Evolutionary conservation across 2,113 vertebrate species (phyloP), one percentile per base, ranked within the genome.

Genomic region (Acrocephalus kingi): DNA sequence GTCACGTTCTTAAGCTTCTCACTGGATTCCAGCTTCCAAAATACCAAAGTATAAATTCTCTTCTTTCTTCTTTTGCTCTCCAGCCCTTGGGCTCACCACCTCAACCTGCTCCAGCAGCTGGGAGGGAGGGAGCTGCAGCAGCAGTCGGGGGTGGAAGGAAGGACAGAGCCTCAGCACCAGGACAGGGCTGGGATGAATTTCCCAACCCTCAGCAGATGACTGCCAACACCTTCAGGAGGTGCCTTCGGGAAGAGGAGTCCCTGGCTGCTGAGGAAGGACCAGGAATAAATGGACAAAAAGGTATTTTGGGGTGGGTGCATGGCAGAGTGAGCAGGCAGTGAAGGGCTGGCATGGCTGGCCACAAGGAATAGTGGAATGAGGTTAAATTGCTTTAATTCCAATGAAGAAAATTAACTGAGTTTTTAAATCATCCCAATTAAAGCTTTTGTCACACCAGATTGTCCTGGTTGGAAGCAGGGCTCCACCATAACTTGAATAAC

Each of bases 21-120:
- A 64, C 85, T 97, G 92, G 92, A 95, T 94, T 96, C 87, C 93
- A 92, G 85, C 83, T 96, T 95, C 87, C 87, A 94, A 93, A 96
- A 90, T 96, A 86, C 93, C 90, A 30, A 93, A 95, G 93, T 61
- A 95, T 71, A 93, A 94, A 96, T 92, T 88, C 81, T 68, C 66
- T 76, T 45, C 73, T 91, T 89, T 87, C 83, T 89, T 73, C 87
- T 79, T 91, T 90, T 73, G 67, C 90, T 95, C 84, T 95, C 84
- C 77, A 94, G 67, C 66, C 79, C 72, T 61, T 62, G 2, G 4
- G 55, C 92, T 97, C 55, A n/a, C 23, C 90, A 95, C 82, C 90
- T 90, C 94, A 90, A 90, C 85, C 87, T 93, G 86, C 71, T 95
- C 39, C 90, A 84, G 89, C 82, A 80, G 67, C 71, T 49, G 91